Base-by-base conservation (phyloP, 1,140 invertebrate genomes). In the Lepeophtheirus salmonis region DNA sequence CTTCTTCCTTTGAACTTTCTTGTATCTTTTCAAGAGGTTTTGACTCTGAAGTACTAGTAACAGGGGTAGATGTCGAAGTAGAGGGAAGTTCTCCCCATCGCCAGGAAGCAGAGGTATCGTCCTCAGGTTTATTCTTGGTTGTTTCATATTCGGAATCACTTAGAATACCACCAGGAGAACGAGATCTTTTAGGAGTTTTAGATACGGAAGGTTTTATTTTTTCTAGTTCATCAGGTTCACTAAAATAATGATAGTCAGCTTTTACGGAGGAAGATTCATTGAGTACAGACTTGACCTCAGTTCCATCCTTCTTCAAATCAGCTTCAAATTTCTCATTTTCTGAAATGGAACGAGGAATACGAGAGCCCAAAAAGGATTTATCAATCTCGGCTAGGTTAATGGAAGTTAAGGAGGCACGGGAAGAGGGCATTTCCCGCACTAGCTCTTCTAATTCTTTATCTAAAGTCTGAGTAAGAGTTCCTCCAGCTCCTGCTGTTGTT, bases 1-100 rank as follows among this genome's bases (percentile, higher is more conserved):
- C 20, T 16, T 20, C 20, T 16, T 52, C 20, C 30, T 41, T n/a
- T 6, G 13, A 16, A 10, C 3, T 21, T 16, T 52, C 16, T 52
- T n/a, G 14, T 16, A 4, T 52, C 50, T 21, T 52, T 23, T 49
- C 21, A 18, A 54, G n/a, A 17, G 17, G 17, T 13, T 10, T 51
- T 3, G 18, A 25, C 17, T 1, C 30, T 18, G 41, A 24, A 1
- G 24, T 55, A 52, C 25, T 22, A 2, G 30, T 41, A 64, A 59
- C 61, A 61, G 63, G 13, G 64, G 58, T 2, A 62, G 65, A 41
- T 64, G 65, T n/a, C 13, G 55, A 25, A 2, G 55, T 26, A 24
- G 63, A 68, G 0, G 94, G 95, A 51, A 97, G 74, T 70, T 97
- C 87, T 22, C 95, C 95, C 95, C 95, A 98, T 64, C 86, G 81